Percentiles rank a stretch among this genome's conserved stretches.
These are phyloP conservation scores for Ferrisia virgata DNA, from an alignment of 2,888 invertebrate genomes.

Conservation along the genomic window DNA sequence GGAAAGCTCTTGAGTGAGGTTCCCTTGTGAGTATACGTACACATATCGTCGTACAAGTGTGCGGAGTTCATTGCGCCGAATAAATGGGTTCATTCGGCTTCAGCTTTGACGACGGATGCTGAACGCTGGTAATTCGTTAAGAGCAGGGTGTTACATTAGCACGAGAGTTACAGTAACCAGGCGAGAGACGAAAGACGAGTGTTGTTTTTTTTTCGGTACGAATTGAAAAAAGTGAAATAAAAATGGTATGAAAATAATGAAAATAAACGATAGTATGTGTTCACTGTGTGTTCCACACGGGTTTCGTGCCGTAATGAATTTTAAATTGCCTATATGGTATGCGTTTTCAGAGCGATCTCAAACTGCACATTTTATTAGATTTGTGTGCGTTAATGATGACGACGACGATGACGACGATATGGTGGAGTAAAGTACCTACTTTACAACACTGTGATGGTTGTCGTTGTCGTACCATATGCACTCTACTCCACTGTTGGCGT, in stretches of 20 bases:
- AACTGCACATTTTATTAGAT: conserved; percentile 1
- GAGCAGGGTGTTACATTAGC: no score
- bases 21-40: no score
- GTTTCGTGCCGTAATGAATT: neutral
- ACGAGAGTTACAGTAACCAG: no score
- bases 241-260: neutral
- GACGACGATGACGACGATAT: neutral
- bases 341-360: neutral
- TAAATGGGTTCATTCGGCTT: no score
- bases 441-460: neutral
- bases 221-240: neutral
- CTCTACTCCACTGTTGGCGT: neutral
- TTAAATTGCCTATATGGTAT: conserved; percentile 15
- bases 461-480: neutral
- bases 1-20: no score
- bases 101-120: no score
- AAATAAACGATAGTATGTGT: neutral
- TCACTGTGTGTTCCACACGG: no score
- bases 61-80: no score
- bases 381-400: neutral
- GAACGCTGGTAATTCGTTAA: no score
- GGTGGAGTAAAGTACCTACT: neutral
- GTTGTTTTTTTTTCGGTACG: neutral
- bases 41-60: no score
- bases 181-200: no score